These are phyloP conservation scores for Pangasius mekongensis DNA, from an alignment of 2,797 vertebrate species.

Conservation along the genomic window DNA sequence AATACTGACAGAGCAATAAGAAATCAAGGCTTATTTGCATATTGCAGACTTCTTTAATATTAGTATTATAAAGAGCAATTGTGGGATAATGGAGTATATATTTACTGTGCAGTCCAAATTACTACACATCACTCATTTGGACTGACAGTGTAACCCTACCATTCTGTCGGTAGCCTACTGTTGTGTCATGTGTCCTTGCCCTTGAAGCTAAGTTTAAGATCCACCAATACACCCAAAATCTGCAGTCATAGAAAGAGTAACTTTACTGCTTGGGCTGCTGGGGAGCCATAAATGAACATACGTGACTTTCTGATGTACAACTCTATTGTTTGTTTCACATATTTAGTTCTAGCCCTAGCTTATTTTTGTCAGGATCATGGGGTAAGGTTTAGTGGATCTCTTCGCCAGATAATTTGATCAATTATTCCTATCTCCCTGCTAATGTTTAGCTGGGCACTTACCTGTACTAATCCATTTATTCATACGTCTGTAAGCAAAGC, in stretches of 20 bases:
- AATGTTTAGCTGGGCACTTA: not conserved
- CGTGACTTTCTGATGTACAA: not conserved
- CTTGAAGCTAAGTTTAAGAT: not conserved
- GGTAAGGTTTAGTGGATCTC: not conserved
- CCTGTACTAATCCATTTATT: not conserved
- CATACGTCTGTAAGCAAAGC: not conserved
- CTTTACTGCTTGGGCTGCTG: not conserved
- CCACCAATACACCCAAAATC: not conserved
- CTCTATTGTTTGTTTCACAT: not conserved
- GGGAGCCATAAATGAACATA: not conserved
- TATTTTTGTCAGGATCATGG: not conserved
- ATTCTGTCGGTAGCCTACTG: not conserved
- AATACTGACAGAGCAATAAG: not conserved
- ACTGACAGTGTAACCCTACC: not conserved
- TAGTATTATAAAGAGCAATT: not conserved
- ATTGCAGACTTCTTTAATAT: not conserved
- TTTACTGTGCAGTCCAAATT: not conserved
- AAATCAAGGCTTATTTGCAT: not conserved
- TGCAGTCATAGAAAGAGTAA: not conserved
- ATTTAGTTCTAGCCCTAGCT: not conserved
- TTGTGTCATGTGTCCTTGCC: not conserved
- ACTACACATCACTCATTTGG: not conserved
- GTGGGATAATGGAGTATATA: not conserved
- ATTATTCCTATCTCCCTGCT: not conserved
- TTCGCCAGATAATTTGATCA: not conserved